Conservation (phyloP, 1,140 invertebrate species). For the Telenomus remus region DNA sequence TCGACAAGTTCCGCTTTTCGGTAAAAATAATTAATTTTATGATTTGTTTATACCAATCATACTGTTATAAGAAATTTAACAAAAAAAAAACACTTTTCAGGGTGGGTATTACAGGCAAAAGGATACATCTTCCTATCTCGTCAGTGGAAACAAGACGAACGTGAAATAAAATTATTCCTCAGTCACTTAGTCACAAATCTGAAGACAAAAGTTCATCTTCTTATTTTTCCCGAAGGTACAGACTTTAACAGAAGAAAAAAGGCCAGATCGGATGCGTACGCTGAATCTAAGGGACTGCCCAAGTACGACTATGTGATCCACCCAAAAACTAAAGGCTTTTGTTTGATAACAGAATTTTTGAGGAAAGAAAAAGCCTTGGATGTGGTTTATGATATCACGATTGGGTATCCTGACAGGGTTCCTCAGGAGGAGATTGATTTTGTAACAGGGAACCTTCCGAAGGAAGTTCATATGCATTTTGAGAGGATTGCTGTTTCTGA, state of each 20-base stretch:
- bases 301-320: slow-evolving; percentile 86
- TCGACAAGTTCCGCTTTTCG: slow-evolving; percentile 85
- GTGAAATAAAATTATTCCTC: slow-evolving; percentile 80
- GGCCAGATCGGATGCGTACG: slow-evolving; percentile 83
- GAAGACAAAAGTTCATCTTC: slow-evolving; percentile 79
- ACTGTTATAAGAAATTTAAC: too few species aligned
- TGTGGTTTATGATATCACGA: slow-evolving; percentile 87
- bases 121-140: slow-evolving; percentile 89
- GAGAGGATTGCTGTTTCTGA: slow-evolving; percentile 80
- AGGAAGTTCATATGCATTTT: slow-evolving; percentile 84
- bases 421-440: slow-evolving; percentile 83
- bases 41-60: too few species aligned
- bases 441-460: slow-evolving; percentile 80
- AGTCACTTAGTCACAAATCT: slow-evolving; percentile 82
- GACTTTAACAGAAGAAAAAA: slow-evolving; percentile 86
- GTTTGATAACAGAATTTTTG: slow-evolving; percentile 81
- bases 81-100: slow-evolving; percentile 69
- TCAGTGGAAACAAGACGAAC: slow-evolving; percentile 85
- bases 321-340: slow-evolving; percentile 90
- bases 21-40: slow-evolving; percentile 59
- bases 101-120: slow-evolving; percentile 92
- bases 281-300: slow-evolving; percentile 80
- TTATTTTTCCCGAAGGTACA: slow-evolving; percentile 93
- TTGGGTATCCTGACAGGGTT: slow-evolving; percentile 83
- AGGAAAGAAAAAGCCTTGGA: slow-evolving; percentile 79